Conservation (phyloP, 64 coral and sea anemone genomes). For the Exaiptasia diaphana region DNA sequence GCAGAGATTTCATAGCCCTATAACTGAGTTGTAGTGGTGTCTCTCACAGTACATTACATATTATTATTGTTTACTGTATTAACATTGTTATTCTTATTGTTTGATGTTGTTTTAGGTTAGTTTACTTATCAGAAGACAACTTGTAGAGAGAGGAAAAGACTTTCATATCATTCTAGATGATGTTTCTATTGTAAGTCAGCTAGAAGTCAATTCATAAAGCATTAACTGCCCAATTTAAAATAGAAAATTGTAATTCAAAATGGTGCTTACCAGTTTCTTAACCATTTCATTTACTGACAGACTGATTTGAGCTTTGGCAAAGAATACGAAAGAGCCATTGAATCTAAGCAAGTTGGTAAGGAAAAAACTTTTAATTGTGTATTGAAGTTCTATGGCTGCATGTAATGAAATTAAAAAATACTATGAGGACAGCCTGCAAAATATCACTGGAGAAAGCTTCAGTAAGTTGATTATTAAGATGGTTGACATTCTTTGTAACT, state of each 20-base stretch:
- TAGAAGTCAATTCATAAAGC: too few relatives aligned
- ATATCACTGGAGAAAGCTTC: too few relatives aligned
- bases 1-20: not conserved
- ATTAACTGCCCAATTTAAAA: too few relatives aligned
- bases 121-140: conserved; percentile 90
- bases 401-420: too few relatives aligned
- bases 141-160: conserved; percentile 91
- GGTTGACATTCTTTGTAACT: not conserved
- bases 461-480: too few relatives aligned
- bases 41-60: too few relatives aligned
- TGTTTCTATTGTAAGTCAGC: conserved; percentile 89
- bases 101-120: conserved; percentile 92
- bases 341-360: conserved; percentile 99
- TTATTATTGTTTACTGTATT: not conserved
- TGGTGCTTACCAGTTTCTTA: not conserved
- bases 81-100: too few relatives aligned
- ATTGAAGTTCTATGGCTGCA: too few relatives aligned
- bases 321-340: conserved; percentile 91
- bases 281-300: conserved; percentile 19
- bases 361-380: not conserved
- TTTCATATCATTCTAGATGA: conserved; percentile 94
- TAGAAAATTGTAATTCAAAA: too few relatives aligned
- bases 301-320: conserved; percentile 99
- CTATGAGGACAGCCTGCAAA: too few relatives aligned
- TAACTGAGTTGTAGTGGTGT: not conserved